Percentiles rank a stretch among this genome's conserved stretches.
Conservation (phyloP, 2,113 vertebrate species). For the Herpetotheres cachinnans region DNA sequence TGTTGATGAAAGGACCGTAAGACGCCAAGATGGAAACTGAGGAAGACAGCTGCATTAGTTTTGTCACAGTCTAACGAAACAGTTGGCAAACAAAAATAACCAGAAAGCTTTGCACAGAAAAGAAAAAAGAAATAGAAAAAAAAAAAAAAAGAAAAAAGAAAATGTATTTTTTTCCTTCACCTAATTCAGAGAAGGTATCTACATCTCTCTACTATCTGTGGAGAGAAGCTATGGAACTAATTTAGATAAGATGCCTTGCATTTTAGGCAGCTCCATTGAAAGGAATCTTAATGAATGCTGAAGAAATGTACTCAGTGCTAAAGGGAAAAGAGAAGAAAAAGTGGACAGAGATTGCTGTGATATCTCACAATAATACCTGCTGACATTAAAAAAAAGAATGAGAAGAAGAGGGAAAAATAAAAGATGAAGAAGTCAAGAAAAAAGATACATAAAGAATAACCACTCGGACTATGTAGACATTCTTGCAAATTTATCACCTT, state of each 20-base stretch:
- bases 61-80: not conserved
- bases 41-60: not conserved
- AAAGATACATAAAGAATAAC: not conserved
- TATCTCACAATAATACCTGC: not conserved
- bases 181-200: not conserved
- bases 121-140: not conserved
- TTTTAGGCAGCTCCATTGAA: not conserved
- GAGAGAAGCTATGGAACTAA: not conserved
- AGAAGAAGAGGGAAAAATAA: not conserved
- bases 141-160: too few species aligned
- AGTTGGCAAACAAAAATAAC: not conserved
- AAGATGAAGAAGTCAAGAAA: not conserved
- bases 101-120: not conserved
- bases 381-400: rapidly evolving
- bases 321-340: not conserved
- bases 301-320: not conserved
- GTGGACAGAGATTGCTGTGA: not conserved
- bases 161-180: not conserved
- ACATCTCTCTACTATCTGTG: not conserved
- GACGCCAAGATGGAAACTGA: not conserved
- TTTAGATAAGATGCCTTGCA: not conserved
- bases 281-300: not conserved
- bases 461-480: not conserved
- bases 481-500: not conserved
- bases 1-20: not conserved